Base-by-base conservation (phyloP, 1,140 invertebrate genomes). In the Anastrepha ludens region DNA sequence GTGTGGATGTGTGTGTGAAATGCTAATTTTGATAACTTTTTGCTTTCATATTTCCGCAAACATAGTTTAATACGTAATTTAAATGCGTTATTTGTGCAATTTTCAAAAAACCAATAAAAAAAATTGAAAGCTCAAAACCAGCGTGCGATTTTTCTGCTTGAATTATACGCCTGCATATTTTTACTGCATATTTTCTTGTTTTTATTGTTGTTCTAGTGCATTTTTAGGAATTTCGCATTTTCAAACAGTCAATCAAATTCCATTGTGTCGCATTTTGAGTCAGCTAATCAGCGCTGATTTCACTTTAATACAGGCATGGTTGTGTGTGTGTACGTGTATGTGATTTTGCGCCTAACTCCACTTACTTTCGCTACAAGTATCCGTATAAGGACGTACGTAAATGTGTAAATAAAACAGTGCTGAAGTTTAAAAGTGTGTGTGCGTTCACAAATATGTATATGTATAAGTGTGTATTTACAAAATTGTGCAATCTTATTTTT, bases 401-500 rank as follows among this genome's bases (percentile, higher is more conserved):
- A 85, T 85, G 8, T 85, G 47, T 60, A 41, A 39, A 55, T 86
- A 64, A 41, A 86, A 29, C 1, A 55, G 60, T 86, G 85, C 60
- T 29, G 17, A 39, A 62, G 41, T 62, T 41, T 17, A 86, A 62
- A n/a, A 20, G 50, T 20, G 29, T 44, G 44, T 86, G 60, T 86
- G 85, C 60, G 20, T 86, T 20, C 62, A 86, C 60, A 64, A 62
- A 50, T 81, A 81, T 81, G 6, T 55, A 62, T 62, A 17, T 17
- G 5, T 86, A 13, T 39, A 44, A 41, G 85, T 86, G 58, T 86
- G n/a, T 86, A 64, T 86, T 62, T 55, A 64, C 60, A 86, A 62
- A 62, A 59, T 85, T 62, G 60, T 86, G 85, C 50, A 55, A 29
- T 67, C 29, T 62, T 74, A 47, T 44, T 67, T 39, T 67, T 3